Evolutionary conservation across 1,140 invertebrate species (phyloP).

Genomic region (Aphelinus certus): DNA sequence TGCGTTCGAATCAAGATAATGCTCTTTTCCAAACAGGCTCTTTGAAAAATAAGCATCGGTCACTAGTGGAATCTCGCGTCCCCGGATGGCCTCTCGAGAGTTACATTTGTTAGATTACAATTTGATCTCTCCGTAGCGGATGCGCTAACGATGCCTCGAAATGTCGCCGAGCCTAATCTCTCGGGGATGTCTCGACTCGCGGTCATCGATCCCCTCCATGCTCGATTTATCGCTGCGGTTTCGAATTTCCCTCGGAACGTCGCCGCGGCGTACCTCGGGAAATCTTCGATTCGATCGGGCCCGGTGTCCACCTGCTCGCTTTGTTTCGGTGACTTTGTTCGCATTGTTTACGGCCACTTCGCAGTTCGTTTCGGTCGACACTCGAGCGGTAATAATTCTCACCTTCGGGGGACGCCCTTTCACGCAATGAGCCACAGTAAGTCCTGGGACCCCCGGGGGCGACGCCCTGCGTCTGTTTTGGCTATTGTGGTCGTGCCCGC

Average conservation of each 20-base stretch:
- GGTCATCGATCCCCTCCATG: neutral
- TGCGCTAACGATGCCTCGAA: neutral
- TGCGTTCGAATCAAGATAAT: constrained; percentile 8
- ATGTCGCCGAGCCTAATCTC: neutral
- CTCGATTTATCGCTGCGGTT: constrained; percentile 2
- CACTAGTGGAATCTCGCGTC: constrained; percentile 3
- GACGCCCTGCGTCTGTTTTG: neutral
- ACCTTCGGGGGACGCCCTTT: neutral
- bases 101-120: constrained; percentile 37
- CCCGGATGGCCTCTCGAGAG: constrained; percentile 14
- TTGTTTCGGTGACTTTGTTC: neutral
- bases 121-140: constrained; percentile 14
- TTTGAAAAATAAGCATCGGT: neutral
- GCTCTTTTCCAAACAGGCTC: neutral
- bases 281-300: neutral
- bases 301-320: neutral
- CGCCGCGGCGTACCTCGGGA: neutral
- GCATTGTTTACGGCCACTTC: constrained; percentile 7
- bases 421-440: constrained; percentile 17
- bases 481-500: neutral
- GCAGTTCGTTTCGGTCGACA: constrained; percentile 19
- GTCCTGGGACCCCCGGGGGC: constrained; percentile 4
- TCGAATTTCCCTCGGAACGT: constrained; percentile 9
- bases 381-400: constrained; percentile 1
- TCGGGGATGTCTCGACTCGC: neutral